Evolutionary conservation across 1,140 invertebrate genomes (phyloP), one percentile per base, ranked within the genome.

Genomic region (Calliphora vicina): DNA sequence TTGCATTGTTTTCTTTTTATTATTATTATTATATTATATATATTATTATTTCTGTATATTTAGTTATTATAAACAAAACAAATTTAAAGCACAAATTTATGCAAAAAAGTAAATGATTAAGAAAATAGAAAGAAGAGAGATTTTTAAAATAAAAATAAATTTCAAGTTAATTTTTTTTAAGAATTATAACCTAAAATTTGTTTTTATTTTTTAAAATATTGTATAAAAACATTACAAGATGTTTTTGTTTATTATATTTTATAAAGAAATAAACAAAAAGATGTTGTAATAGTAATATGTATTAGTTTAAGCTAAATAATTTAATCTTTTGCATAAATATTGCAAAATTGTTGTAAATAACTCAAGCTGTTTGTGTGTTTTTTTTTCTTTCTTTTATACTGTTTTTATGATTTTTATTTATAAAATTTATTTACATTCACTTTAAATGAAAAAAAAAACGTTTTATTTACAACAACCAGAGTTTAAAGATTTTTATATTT

Each of bases 1-100:
- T 84, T 84, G 61, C 76, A 82, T 84, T 82, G 61, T 80, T 43
- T 80, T 67, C 80, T 80, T 20, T 80, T 42, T 84, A n/a, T n/a
- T n/a, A n/a, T n/a, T n/a, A n/a, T n/a, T n/a, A n/a, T n/a, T n/a
- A n/a, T n/a, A n/a, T n/a, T n/a, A n/a, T n/a, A n/a, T n/a, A n/a
- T n/a, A n/a, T n/a, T n/a, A n/a, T 84, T 45, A 61, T 67, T 84
- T 82, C 12, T 82, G 8, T 61, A 50, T 61, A 43, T 71, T 61
- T 81, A 81, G 29, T 82, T 72, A 23, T 43, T 50, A 74, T 29
- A 82, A 82, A 73, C 6, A 67, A 12, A 73, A 35, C 3, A 82
- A 82, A 71, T 74, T 82, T 27, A 43, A 43, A n/a, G 25, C 15
- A 23, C 20, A 13, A 50, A 23, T 45, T 45, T 50, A 61, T 80